A percentile compares a stretch with the other conserved stretches of the same genome.
phyloP scores from a whole-genome alignment of 2,888 invertebrate species.

The Thymelicus acteon region DNA sequence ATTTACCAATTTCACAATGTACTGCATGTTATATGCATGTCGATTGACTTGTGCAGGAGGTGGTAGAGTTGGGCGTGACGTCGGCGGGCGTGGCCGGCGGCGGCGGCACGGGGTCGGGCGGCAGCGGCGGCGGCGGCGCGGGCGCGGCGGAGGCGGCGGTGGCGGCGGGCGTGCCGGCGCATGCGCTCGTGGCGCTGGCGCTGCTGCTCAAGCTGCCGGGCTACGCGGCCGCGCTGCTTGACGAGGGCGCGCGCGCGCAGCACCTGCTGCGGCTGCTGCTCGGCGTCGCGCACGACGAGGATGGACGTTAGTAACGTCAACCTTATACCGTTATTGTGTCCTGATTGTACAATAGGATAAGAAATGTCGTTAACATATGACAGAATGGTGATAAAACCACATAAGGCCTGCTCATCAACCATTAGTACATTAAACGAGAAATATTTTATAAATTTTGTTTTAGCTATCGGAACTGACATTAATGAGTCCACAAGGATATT shows the following conservation, averaged over 20 bases:
- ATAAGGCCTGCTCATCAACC: too few relatives aligned
- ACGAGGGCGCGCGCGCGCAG: constrained; percentile 93
- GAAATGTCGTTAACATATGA: too few relatives aligned
- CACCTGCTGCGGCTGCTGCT: constrained; percentile 94
- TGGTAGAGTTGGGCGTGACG: constrained; percentile 66
- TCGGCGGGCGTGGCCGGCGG: constrained; percentile 47
- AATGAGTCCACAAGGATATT: too few relatives aligned
- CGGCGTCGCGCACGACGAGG: constrained; percentile 96
- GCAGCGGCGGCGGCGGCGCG: constrained; percentile 66
- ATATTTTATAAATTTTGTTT: too few relatives aligned
- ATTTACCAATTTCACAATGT: not conserved
- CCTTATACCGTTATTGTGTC: not conserved
- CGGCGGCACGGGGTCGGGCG: constrained; percentile 63
- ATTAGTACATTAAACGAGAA: not conserved
- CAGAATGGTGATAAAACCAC: too few relatives aligned
- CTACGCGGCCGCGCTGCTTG: constrained; percentile 94
- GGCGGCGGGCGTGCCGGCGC: constrained; percentile 90
- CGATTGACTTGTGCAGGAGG: constrained; percentile 56
- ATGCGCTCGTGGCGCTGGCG: constrained; percentile 96
- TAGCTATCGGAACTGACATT: too few relatives aligned
- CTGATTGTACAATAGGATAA: too few relatives aligned
- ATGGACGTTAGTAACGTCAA: constrained; percentile 87
- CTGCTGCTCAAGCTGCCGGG: constrained; percentile 94
- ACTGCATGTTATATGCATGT: not conserved
- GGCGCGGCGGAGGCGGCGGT: constrained; percentile 63